Base-by-base conservation (phyloP, 2,113 vertebrate genomes). In the Potamarius usumacintae region DNA sequence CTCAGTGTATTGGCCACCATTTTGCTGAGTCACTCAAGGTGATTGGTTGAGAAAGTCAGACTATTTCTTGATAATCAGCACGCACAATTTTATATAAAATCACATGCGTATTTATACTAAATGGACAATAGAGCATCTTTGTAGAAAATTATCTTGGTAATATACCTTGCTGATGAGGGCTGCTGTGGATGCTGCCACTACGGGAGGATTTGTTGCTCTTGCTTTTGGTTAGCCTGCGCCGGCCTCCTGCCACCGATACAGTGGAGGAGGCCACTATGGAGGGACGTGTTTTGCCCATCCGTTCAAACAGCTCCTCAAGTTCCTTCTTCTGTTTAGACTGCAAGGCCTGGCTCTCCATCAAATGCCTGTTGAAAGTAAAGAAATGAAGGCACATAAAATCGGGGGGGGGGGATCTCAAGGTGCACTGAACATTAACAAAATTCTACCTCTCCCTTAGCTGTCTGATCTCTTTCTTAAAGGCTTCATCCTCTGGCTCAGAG, bases 301-400 rank as follows among this genome's bases (percentile, higher is more conserved):
- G 95, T 14, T 94, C 91, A 72, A 96, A 98, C 0, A 99, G 94
- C 50, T 95, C 94, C 80, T 97, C 97, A 69, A 99, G 96, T 92
- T 99, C 98, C 79, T 97, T 95, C 89, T 97, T 99, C 92, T 99
- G 98, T 30, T 97, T 97, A 86, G 93, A 94, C 85, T 98, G 97
- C 88, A 99, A 94, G 86, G 95, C 94, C 92, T 98, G 97, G 91
- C 97, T 97, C 94, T 99, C 98, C 91, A 94, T 95, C 95, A 97
- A 96, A 89, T 99, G 98, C 94, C 98, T 99, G 79, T 62, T 82
- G 53, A 63, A 88, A n/a, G 85, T 30, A 80, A 80, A 30, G 0
- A 7, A 62, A 52, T 11, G 2, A 48, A 58, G n/a, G 7, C 48
- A 0, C 65, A 67, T 34, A 15, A 60, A 57, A 12, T 10, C 27